These are phyloP conservation scores for Halictus rubicundus DNA, from an alignment of 1,140 invertebrate genomes.

Conservation along the genomic window DNA sequence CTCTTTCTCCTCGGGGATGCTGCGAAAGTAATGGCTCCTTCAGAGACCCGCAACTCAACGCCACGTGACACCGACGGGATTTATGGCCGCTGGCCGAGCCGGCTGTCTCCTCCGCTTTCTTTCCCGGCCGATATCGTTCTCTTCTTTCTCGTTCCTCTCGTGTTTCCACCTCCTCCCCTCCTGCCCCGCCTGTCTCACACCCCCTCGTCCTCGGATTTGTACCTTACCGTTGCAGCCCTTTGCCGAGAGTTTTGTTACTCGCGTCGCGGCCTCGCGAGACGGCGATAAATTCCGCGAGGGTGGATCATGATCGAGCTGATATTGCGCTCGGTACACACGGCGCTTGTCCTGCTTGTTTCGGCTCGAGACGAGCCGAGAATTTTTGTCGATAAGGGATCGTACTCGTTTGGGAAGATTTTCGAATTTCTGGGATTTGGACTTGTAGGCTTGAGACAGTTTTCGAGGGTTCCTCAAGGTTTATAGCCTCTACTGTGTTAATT, in stretches of 20 bases:
- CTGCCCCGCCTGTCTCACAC: neutral
- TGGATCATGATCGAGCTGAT: slow-evolving; percentile 7
- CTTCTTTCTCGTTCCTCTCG: neutral
- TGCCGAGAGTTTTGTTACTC: neutral
- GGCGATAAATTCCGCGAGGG: slow-evolving; percentile 1
- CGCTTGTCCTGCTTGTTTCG: no score
- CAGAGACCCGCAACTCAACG: slow-evolving; percentile 60
- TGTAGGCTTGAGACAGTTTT: no score
- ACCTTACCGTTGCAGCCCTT: neutral
- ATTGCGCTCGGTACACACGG: slow-evolving; percentile 1
- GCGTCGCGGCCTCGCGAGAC: neutral
- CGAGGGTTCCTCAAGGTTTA: no score
- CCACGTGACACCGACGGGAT: slow-evolving; percentile 57
- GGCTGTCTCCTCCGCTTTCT: slow-evolving; percentile 6
- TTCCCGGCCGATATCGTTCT: neutral
- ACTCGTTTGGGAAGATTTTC: no score
- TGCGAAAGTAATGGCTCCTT: slow-evolving; percentile 66
- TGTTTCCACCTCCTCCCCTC: neutral
- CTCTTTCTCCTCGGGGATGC: slow-evolving; percentile 43
- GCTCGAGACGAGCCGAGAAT: no score
- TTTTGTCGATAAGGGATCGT: no score
- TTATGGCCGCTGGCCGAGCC: slow-evolving; percentile 53
- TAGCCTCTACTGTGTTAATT: no score
- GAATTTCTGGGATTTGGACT: no score
- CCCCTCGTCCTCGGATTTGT: no score